Evolutionary conservation across 2,797 vertebrate genomes (phyloP), one percentile per base, ranked within the genome.

Genomic region (Microctenopoma stevenorrisi): DNA sequence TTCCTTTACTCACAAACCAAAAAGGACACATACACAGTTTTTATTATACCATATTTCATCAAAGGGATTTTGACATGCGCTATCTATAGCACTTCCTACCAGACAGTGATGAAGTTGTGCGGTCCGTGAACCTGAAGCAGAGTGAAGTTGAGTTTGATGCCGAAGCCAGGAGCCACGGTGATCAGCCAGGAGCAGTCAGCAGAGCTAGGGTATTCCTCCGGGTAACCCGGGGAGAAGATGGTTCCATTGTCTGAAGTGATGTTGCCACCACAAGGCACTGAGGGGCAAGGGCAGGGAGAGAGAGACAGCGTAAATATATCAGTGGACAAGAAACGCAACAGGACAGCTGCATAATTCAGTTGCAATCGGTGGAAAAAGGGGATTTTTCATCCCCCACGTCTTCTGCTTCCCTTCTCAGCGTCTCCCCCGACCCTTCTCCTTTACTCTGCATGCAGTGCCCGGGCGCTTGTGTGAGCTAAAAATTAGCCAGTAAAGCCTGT

Each of bases 181-280:
- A 99, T 95, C 6, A 98, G 91, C 98, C 98, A 99, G 18, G 91
- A 92, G 87, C 98, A 99, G 87, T 99, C 98, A 74, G 96, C 95
- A 37, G 96, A 96, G 83, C 91, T 96, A 2, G 97, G 96, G 90
- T 99, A 99, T 42, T 96, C 97, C 68, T 93, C 96, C 64, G 98
- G 98, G 87, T 97, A 99, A 18, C 96, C 96, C 0, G 98, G 98
- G 9, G 98, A 99, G 88, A 98, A 99, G 80, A 99, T 92, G 0
- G 97, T 97, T 37, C 98, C 98, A 3, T 98, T 99, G 50, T 95
- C 96, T 68, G 94, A 93, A 10, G 96, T 97, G 90, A 99, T 89
- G 72, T 98, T 99, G 43, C 96, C 95, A 64, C 97, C 98, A 6
- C 98, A 99, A 22, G 97, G 98, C 74, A 96, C 98, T 99, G 89